Evolutionary conservation across 2,888 invertebrate genomes (phyloP).

Genomic region (Nemotelus nigrinus): DNA sequence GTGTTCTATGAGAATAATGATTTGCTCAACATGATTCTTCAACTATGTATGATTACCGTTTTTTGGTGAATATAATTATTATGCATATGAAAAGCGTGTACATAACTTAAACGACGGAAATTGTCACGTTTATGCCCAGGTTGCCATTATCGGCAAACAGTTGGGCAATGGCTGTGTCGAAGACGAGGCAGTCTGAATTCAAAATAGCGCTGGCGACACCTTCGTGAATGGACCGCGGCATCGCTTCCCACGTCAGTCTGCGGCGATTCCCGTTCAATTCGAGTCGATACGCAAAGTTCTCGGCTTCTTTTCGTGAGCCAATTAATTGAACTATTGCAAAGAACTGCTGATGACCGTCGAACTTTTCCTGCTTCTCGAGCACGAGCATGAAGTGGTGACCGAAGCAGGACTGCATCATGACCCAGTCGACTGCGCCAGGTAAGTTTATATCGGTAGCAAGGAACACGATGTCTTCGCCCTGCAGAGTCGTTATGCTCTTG

Average conservation of each 20-base stretch:
- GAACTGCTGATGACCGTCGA: slow-evolving; percentile 95
- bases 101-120: slow-evolving; percentile 80
- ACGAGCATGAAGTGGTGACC: slow-evolving; percentile 99
- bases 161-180: slow-evolving; percentile 98
- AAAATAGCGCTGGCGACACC: slow-evolving; percentile 97
- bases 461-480: slow-evolving; percentile 99
- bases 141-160: slow-evolving; percentile 99
- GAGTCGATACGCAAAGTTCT: slow-evolving; percentile 96
- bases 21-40: slow-evolving; percentile 5
- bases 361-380: slow-evolving; percentile 97
- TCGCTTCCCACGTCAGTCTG: slow-evolving; percentile 98
- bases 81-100: slow-evolving; percentile 20
- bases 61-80: slow-evolving; percentile 6
- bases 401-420: slow-evolving; percentile 99
- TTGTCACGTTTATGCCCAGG: slow-evolving; percentile 99
- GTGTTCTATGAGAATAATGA: slow-evolving; percentile 2
- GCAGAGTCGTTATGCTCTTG: slow-evolving; percentile 97
- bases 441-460: slow-evolving; percentile 99
- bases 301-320: slow-evolving; percentile 98
- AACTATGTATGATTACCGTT: slow-evolving; percentile 26
- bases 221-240: slow-evolving; percentile 98
- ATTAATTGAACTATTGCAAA: slow-evolving; percentile 99
- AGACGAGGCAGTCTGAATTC: slow-evolving; percentile 98
- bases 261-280: slow-evolving; percentile 96
- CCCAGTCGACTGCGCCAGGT: slow-evolving; percentile 99